Evolutionary conservation across 2,113 vertebrate genomes (phyloP).

Genomic region (Ceyx melanurus): DNA sequence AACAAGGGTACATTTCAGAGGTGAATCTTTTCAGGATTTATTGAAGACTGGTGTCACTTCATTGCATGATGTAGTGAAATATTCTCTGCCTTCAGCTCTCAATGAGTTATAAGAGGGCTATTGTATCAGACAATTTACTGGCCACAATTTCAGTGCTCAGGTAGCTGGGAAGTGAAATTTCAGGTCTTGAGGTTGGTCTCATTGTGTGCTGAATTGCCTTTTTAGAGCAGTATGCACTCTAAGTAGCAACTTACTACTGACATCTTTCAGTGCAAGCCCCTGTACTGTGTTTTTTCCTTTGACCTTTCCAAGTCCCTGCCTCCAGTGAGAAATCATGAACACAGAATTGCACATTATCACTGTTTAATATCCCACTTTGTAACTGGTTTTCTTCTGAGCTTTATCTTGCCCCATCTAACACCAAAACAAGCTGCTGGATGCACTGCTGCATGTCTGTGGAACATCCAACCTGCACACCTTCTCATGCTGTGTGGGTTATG

Average conservation of each 20-base stretch:
- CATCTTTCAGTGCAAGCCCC: background rate
- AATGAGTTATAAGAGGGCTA: background rate
- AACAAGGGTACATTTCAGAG: background rate
- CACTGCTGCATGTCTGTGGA: background rate
- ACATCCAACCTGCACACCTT: background rate
- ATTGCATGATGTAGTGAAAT: background rate
- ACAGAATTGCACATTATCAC: background rate
- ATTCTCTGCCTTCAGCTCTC: background rate
- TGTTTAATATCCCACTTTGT: background rate
- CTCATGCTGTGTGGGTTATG: background rate
- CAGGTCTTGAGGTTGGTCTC: background rate
- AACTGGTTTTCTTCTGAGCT: background rate
- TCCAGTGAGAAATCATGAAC: background rate
- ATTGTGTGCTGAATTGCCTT: background rate
- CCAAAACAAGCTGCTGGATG: background rate
- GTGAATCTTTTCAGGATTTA: conserved; percentile 28
- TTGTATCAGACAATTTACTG: background rate
- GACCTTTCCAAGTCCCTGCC: background rate
- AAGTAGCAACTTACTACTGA: background rate
- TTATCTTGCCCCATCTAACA: background rate
- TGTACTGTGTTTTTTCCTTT: background rate
- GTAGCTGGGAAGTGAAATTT: background rate
- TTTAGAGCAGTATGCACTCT: background rate
- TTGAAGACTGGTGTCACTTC: conserved; percentile 8
- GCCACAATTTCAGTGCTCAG: background rate